phyloP scores from a whole-genome alignment of 2,797 vertebrate genomes.

The Sandelia bainsii region DNA sequence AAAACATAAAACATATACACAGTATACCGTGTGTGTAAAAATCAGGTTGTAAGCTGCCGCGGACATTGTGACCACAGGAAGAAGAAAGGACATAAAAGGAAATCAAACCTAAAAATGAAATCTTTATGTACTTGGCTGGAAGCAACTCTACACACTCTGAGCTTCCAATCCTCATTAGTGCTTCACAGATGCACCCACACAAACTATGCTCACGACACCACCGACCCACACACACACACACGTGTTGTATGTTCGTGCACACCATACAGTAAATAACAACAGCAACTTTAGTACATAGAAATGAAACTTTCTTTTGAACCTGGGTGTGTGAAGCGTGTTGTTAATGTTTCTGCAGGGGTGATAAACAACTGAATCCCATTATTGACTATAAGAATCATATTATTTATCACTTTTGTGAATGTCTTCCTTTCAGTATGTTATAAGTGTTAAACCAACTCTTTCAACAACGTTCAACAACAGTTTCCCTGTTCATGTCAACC shows the following conservation, averaged over 20 bases:
- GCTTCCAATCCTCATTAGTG: constrained; percentile 49
- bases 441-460: no score
- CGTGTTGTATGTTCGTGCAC: not conserved
- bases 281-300: constrained; percentile 1
- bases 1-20: not conserved
- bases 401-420: no score
- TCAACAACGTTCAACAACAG: no score
- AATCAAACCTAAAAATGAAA: constrained; percentile 10
- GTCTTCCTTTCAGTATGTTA: no score
- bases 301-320: no score
- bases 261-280: constrained; percentile 1
- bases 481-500: no score
- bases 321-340: not conserved
- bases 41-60: not conserved
- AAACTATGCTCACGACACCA: constrained; percentile 23
- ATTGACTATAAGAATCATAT: no score
- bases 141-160: constrained; percentile 9
- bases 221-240: constrained; percentile 2
- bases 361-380: no score
- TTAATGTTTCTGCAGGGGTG: no score
- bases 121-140: constrained; percentile 15
- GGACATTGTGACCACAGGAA: constrained; percentile 6
- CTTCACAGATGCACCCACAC: constrained; percentile 52
- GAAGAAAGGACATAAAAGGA: not conserved
- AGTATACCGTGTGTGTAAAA: not conserved